Conservation (phyloP, 2,888 invertebrate species). For the Polyploca ridens region DNA sequence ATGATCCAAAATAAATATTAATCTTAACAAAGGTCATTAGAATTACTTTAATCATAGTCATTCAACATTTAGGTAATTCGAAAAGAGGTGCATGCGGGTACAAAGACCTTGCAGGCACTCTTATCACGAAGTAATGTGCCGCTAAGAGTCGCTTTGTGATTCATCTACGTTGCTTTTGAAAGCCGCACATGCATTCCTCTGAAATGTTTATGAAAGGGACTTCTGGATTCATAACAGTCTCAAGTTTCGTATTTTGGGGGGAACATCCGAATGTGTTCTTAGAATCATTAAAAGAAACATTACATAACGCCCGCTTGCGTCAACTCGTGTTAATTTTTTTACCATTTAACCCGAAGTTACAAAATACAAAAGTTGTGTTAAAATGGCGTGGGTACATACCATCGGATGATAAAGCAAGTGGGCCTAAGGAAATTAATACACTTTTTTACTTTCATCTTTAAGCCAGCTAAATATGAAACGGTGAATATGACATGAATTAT, state of each 20-base stretch:
- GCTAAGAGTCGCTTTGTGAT: conserved; percentile 27
- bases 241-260: conserved; percentile 16
- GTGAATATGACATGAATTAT: no score
- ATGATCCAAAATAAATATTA: background rate
- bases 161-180: conserved; percentile 27
- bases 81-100: conserved; percentile 22
- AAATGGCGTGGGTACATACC: no score
- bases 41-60: conserved; percentile 5
- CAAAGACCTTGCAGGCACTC: conserved; percentile 18
- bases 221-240: conserved; percentile 31
- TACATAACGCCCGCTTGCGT: no score
- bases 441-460: no score
- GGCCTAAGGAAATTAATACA: no score
- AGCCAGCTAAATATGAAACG: no score
- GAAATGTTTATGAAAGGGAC: conserved; percentile 33
- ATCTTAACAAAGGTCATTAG: background rate
- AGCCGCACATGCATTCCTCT: conserved; percentile 27
- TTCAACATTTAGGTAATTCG: conserved; percentile 16
- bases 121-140: conserved; percentile 20
- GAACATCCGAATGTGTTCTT: conserved; percentile 3
- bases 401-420: no score
- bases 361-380: no score
- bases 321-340: no score
- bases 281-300: background rate
- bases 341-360: no score